A percentile compares a stretch with the other conserved stretches of the same genome.
phyloP scores from a whole-genome alignment of 2,113 vertebrate genomes.

The Cairina moschata region DNA sequence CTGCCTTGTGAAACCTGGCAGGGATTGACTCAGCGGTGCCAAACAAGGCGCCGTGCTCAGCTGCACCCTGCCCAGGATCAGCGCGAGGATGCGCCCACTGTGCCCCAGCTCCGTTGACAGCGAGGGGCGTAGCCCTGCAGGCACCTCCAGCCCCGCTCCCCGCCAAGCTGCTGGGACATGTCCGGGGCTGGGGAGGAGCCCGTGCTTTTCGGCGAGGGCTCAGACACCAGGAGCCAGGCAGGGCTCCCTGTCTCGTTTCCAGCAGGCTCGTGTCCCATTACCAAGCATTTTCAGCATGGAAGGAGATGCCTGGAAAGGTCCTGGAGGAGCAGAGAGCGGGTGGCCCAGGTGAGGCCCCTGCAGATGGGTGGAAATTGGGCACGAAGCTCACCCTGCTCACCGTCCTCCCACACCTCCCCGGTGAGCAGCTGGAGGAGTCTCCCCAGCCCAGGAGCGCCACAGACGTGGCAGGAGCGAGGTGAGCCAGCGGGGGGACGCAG shows the following conservation, averaged over 20 bases:
- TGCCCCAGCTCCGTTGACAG: background rate
- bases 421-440: background rate
- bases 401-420: background rate
- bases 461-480: background rate
- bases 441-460: background rate
- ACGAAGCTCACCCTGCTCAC: fast-evolving
- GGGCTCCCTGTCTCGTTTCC: background rate
- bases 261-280: background rate
- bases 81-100: background rate
- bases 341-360: background rate
- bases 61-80: background rate
- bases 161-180: background rate
- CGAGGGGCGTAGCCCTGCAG: background rate
- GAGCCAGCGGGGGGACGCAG: fast-evolving
- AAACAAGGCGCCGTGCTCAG: fast-evolving
- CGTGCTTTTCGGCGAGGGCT: background rate
- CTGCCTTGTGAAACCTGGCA: fast-evolving
- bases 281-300: background rate
- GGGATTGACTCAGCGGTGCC: background rate
- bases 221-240: background rate
- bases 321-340: background rate
- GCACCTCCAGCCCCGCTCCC: fast-evolving
- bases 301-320: background rate
- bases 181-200: background rate
- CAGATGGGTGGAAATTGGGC: background rate